Conservation (phyloP, 1,140 invertebrate species). For the Ptiloglossa arizonensis region DNA sequence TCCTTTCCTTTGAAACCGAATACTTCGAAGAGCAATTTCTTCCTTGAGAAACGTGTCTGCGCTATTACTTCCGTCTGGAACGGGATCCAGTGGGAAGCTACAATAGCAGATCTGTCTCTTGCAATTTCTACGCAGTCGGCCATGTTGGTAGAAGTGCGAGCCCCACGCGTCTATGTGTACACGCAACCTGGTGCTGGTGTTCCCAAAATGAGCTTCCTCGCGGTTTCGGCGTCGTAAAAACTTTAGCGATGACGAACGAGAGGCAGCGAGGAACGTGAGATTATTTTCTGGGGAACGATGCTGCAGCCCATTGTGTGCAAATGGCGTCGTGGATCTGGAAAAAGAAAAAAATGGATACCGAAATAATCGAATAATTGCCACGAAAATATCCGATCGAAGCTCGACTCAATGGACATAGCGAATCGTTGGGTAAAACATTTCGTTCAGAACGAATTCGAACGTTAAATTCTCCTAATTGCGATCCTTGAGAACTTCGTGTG, state of each 20-base stretch:
- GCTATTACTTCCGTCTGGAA: background rate
- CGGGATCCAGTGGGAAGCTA: background rate
- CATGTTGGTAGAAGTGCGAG: background rate
- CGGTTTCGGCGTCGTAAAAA: background rate
- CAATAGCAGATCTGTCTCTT: too few species aligned
- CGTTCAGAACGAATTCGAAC: background rate
- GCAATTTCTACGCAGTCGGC: background rate
- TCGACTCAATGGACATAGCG: too few species aligned
- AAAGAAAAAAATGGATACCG: slow-evolving; percentile 8
- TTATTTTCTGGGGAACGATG: background rate
- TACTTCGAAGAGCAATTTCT: background rate
- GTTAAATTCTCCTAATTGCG: background rate
- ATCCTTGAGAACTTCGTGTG: background rate
- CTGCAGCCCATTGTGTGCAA: background rate
- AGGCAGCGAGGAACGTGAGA: background rate
- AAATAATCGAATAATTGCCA: too few species aligned
- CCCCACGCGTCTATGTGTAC: background rate
- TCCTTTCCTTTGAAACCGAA: background rate
- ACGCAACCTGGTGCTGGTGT: background rate
- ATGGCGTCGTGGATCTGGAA: background rate
- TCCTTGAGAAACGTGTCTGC: background rate
- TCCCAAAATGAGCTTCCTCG: background rate
- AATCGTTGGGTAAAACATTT: background rate
- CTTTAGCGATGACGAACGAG: slow-evolving; percentile 5
- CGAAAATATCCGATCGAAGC: too few species aligned